phyloP scores from a whole-genome alignment of 2,113 vertebrate species.

The Phaethon lepturus region DNA sequence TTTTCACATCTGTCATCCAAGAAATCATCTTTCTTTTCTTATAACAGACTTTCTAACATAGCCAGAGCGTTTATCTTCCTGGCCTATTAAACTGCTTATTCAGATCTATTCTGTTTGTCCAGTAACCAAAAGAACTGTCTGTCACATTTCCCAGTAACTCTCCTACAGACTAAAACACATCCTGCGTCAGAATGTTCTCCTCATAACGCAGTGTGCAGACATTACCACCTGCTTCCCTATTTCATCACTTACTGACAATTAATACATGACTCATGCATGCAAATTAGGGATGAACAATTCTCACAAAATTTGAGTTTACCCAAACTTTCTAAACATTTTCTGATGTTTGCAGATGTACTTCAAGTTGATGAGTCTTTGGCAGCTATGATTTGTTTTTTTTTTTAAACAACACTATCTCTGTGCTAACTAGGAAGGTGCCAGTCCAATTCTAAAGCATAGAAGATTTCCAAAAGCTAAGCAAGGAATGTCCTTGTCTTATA shows the following conservation, averaged over 20 bases:
- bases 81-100: neutral
- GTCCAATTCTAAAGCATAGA: neutral
- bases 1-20: neutral
- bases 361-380: neutral
- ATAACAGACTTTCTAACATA: neutral
- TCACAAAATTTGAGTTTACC: constrained; percentile 12
- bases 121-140: neutral
- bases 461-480: neutral
- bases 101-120: neutral
- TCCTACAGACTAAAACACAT: neutral
- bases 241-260: constrained; percentile 50
- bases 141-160: neutral
- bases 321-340: constrained; percentile 27
- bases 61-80: neutral
- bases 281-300: constrained; percentile 23
- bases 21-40: constrained; percentile 4
- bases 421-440: neutral
- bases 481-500: neutral
- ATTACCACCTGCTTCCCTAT: constrained; percentile 48
- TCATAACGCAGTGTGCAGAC: constrained; percentile 11
- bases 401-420: neutral
- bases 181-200: neutral
- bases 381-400: neutral
- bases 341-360: constrained; percentile 20
- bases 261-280: constrained; percentile 53